Conservation (phyloP, 2,797 vertebrate species). For the Melanotaenia nigrans region DNA sequence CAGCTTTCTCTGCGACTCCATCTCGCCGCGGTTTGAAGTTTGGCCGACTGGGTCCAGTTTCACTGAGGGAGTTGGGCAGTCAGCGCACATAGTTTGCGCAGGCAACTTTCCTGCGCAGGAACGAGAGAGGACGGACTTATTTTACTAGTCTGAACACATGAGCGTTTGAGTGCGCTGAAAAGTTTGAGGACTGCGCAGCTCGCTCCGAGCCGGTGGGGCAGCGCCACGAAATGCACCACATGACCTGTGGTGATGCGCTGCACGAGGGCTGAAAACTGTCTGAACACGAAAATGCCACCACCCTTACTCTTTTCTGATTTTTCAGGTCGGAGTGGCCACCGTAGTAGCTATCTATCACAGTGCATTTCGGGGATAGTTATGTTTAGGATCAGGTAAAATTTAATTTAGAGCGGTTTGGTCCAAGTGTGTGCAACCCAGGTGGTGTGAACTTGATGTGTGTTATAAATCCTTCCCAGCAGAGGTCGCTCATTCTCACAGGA, state of each 20-base stretch:
- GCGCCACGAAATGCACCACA: constrained; percentile 28
- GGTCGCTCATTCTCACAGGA: constrained; percentile 26
- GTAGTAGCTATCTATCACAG: too few species aligned
- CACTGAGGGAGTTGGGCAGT: constrained; percentile 34
- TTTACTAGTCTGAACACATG: constrained; percentile 40
- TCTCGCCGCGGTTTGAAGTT: constrained; percentile 24
- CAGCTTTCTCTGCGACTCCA: constrained; percentile 45
- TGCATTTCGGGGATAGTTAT: neutral
- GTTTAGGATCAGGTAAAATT: neutral
- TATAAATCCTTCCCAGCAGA: constrained; percentile 50
- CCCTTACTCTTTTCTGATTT: neutral
- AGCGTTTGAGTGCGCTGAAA: neutral
- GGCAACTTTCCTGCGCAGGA: constrained; percentile 1
- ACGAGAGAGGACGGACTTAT: constrained; percentile 24
- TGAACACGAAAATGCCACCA: neutral
- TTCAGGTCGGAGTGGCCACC: neutral
- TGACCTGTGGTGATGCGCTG: constrained; percentile 4
- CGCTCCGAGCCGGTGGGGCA: constrained; percentile 24
- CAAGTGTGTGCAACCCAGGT: neutral
- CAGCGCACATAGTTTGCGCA: constrained; percentile 59
- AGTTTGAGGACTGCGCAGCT: constrained; percentile 49
- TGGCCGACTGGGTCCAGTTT: constrained; percentile 21
- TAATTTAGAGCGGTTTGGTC: neutral
- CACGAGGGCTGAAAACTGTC: neutral
- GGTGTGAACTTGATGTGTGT: neutral